phyloP scores from a whole-genome alignment of 1,140 invertebrate genomes.

The Archivesica marissinica region DNA sequence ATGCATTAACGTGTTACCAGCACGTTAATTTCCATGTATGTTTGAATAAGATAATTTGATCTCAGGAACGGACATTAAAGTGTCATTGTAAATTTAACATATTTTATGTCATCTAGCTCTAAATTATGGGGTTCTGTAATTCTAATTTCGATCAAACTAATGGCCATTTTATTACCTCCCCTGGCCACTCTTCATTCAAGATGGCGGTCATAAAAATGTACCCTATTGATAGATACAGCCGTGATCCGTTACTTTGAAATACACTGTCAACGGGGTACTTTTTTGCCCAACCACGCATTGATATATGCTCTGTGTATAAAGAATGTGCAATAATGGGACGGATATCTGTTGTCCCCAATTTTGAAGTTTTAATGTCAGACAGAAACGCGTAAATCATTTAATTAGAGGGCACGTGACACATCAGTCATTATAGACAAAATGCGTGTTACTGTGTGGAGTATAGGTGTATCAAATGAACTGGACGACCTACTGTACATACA shows the following conservation, averaged over 20 bases:
- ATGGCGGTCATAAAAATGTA: conserved; percentile 51
- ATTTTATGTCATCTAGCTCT: conserved; percentile 56
- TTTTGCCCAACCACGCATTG: conserved; percentile 9
- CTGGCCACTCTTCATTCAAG: conserved; percentile 19
- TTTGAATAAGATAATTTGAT: conserved; percentile 35
- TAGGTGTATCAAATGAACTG: not conserved
- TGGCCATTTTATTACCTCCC: conserved; percentile 39
- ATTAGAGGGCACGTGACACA: conserved; percentile 48
- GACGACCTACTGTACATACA: too few species aligned
- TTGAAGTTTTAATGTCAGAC: conserved; percentile 55
- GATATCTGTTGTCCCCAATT: conserved; percentile 46
- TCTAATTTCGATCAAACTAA: conserved; percentile 53
- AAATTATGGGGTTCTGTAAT: conserved; percentile 58
- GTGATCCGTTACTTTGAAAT: conserved; percentile 51
- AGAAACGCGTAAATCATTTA: conserved; percentile 56
- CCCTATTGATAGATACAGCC: conserved; percentile 21
- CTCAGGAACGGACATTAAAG: conserved; percentile 48
- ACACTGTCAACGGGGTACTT: conserved; percentile 36
- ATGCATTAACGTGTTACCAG: not conserved
- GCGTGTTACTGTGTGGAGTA: not conserved
- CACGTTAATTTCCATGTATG: conserved; percentile 20
- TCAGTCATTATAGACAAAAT: conserved; percentile 23
- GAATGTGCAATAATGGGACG: conserved; percentile 48
- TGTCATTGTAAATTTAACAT: conserved; percentile 61
- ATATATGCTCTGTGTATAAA: conserved; percentile 28